Conservation (phyloP, 2,888 invertebrate genomes). For the Athetis lepigone region DNA sequence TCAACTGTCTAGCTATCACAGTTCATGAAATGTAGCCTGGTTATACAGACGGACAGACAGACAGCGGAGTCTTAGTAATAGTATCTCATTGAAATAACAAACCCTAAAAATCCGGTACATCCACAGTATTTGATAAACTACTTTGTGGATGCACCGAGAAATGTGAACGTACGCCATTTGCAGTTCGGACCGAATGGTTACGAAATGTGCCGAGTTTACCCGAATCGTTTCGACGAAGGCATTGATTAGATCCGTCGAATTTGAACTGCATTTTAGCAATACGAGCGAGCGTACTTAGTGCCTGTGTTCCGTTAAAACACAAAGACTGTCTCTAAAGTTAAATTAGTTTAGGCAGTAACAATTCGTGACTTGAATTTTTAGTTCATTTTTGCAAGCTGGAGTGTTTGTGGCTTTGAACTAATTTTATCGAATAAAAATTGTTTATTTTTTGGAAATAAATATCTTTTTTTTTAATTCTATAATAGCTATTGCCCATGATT, state of each 20-base stretch:
- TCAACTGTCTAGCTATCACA: no score
- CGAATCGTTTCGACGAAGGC: slow-evolving; percentile 21
- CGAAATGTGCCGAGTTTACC: slow-evolving; percentile 20
- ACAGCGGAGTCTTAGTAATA: no score
- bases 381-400: slow-evolving; percentile 13
- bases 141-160: not conserved
- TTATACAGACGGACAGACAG: no score
- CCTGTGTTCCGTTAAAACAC: slow-evolving; percentile 27
- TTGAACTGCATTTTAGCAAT: slow-evolving; percentile 45
- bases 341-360: slow-evolving; percentile 39
- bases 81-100: no score
- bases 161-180: slow-evolving; percentile 5
- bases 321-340: slow-evolving; percentile 34
- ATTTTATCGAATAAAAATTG: slow-evolving; percentile 1
- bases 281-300: slow-evolving; percentile 29
- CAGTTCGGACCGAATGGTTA: slow-evolving; percentile 9
- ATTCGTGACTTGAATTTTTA: slow-evolving; percentile 37
- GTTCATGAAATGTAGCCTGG: no score
- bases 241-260: slow-evolving; percentile 49
- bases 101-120: no score
- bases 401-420: not conserved
- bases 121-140: not conserved
- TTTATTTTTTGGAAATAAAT: no score
- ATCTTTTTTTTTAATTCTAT: no score
- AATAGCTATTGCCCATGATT: no score